These are phyloP conservation scores for Mobula hypostoma DNA, from an alignment of 2,113 vertebrate species.

Conservation along the genomic window DNA sequence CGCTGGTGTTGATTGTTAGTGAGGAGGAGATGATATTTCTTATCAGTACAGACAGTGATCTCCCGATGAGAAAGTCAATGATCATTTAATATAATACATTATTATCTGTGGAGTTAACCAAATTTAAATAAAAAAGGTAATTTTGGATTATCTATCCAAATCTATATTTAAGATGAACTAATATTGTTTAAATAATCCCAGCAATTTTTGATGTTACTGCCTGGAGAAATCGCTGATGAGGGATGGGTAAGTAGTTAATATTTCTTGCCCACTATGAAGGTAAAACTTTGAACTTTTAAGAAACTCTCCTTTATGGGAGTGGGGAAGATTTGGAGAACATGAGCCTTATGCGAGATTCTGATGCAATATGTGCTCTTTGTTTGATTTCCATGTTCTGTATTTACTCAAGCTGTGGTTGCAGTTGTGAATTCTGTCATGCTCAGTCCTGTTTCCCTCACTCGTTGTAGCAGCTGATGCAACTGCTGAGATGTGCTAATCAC, in stretches of 20 bases:
- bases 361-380: neutral
- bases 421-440: neutral
- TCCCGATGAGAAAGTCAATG: no score
- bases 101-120: neutral
- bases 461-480: neutral
- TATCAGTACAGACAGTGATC: no score
- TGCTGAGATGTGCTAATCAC: slow-evolving; percentile 6
- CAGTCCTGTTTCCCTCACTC: neutral
- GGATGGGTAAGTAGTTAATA: neutral
- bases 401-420: neutral
- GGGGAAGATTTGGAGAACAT: neutral
- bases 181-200: neutral
- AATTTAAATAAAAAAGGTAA: neutral
- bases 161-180: neutral
- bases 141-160: neutral
- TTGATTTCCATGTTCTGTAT: neutral
- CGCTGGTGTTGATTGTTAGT: no score
- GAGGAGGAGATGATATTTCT: no score
- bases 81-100: no score
- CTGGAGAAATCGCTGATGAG: neutral
- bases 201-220: neutral
- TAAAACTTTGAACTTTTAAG: neutral
- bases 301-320: neutral
- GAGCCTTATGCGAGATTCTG: neutral
- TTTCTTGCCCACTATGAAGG: neutral